These are phyloP conservation scores for Zaprionus bogoriensis DNA, from an alignment of 2,888 invertebrate genomes.

Conservation along the genomic window DNA sequence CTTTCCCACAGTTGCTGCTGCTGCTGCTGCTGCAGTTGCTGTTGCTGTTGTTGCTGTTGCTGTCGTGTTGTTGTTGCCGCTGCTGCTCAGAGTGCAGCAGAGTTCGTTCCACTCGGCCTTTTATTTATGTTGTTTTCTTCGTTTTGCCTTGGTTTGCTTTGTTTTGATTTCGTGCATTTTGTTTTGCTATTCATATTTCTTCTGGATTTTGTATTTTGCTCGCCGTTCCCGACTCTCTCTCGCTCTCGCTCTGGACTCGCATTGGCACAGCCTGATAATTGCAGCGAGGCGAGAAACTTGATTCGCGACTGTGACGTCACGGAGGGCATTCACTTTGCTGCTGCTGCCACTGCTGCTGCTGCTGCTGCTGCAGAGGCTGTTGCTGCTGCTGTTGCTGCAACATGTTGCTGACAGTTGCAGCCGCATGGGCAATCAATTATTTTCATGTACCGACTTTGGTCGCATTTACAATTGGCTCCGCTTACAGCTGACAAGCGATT, in stretches of 20 bases:
- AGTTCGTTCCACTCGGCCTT: slow-evolving; percentile 76
- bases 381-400: slow-evolving; percentile 41
- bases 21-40: slow-evolving; percentile 16
- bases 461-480: slow-evolving; percentile 42
- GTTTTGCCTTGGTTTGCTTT: slow-evolving; percentile 42
- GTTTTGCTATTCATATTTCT: slow-evolving; percentile 78
- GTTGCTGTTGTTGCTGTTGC: slow-evolving; percentile 2
- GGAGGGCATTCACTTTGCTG: slow-evolving; percentile 78
- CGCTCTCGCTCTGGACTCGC: slow-evolving; percentile 3
- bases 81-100: slow-evolving; percentile 67
- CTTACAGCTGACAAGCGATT: slow-evolving; percentile 26
- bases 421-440: slow-evolving; percentile 46
- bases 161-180: slow-evolving; percentile 75
- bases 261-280: slow-evolving; percentile 48
- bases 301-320: slow-evolving; percentile 65
- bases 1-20: slow-evolving; percentile 63
- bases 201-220: slow-evolving; percentile 81
- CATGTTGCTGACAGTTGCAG: slow-evolving; percentile 57
- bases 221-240: slow-evolving; percentile 49
- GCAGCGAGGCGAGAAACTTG: slow-evolving; percentile 60
- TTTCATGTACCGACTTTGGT: slow-evolving; percentile 39
- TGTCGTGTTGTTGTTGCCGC: background rate
- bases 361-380: slow-evolving; percentile 22
- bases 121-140: slow-evolving; percentile 40
- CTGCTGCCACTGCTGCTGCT: slow-evolving; percentile 14